Evolutionary conservation across 2,888 invertebrate genomes (phyloP).

Genomic region (Cetonia aurata): DNA sequence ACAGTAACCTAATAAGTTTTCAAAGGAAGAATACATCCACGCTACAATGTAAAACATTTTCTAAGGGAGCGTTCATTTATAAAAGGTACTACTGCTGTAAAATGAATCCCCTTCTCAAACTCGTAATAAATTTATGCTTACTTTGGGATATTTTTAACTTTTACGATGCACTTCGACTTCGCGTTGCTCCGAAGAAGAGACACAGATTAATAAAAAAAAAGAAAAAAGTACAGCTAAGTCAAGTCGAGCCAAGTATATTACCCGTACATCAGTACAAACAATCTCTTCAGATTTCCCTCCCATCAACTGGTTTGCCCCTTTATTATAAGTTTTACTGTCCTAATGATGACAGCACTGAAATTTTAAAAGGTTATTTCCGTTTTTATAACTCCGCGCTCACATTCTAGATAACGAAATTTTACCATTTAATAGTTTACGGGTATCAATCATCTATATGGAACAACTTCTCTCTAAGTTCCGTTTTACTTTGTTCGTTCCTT

Average conservation of each 20-base stretch:
- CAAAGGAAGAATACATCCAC: constrained; percentile 3
- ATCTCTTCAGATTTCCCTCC: constrained; percentile 34
- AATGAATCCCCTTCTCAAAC: constrained; percentile 30
- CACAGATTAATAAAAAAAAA: constrained; percentile 25
- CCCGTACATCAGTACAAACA: constrained; percentile 32
- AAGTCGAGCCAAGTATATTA: constrained; percentile 25
- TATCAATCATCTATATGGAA: constrained; percentile 55
- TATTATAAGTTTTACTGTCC: constrained; percentile 54
- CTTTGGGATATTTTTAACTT: constrained; percentile 39
- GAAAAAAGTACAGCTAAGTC: constrained; percentile 18
- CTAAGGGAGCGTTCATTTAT: constrained; percentile 15
- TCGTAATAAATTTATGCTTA: constrained; percentile 38
- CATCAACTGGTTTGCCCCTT: constrained; percentile 46
- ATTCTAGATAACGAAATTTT: constrained; percentile 55
- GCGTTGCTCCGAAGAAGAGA: constrained; percentile 22
- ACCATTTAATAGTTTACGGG: constrained; percentile 54
- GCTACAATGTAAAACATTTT: constrained; percentile 28
- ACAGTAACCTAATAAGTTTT: no score
- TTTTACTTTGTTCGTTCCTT: constrained; percentile 35
- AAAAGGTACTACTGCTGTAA: constrained; percentile 12
- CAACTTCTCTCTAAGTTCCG: constrained; percentile 40
- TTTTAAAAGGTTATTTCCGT: constrained; percentile 56
- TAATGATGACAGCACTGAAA: constrained; percentile 54
- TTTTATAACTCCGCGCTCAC: constrained; percentile 53
- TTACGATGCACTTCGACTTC: constrained; percentile 36